phyloP scores from a whole-genome alignment of 2,888 invertebrate genomes.

The Allophyes oxyacanthae region DNA sequence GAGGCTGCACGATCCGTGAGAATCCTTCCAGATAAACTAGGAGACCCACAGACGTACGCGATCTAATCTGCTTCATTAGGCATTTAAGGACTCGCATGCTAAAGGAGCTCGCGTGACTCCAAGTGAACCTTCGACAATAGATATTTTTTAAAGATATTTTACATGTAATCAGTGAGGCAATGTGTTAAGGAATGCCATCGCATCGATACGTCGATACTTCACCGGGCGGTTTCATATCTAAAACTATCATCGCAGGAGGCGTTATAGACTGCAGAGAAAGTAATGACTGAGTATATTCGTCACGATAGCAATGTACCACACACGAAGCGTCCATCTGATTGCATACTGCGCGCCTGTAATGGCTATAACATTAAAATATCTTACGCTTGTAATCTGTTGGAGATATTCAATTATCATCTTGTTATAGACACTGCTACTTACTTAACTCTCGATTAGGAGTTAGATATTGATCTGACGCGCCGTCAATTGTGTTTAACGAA shows the following conservation, averaged over 20 bases:
- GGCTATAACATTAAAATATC: slow-evolving; percentile 51
- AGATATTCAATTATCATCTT: slow-evolving; percentile 53
- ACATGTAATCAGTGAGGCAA: slow-evolving; percentile 26
- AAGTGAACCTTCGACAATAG: slow-evolving; percentile 53
- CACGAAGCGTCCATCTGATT: slow-evolving; percentile 74
- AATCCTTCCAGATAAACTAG: slow-evolving; percentile 75
- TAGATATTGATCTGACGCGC: slow-evolving; percentile 32
- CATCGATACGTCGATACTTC: slow-evolving; percentile 66
- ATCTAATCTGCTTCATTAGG: slow-evolving; percentile 82
- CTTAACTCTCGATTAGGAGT: slow-evolving; percentile 30
- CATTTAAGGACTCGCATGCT: slow-evolving; percentile 60
- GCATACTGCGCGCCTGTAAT: slow-evolving; percentile 56
- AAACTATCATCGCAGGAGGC: slow-evolving; percentile 76
- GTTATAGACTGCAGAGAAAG: slow-evolving; percentile 76
- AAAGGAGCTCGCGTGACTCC: slow-evolving; percentile 66
- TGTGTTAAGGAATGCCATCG: slow-evolving; percentile 59
- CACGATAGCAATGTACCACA: slow-evolving; percentile 76
- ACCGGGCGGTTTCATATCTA: slow-evolving; percentile 68
- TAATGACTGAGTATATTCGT: slow-evolving; percentile 77
- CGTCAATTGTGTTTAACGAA: slow-evolving; percentile 37
- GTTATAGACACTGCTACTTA: slow-evolving; percentile 43
- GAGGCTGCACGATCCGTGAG: slow-evolving; percentile 76
- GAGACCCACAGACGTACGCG: slow-evolving; percentile 69
- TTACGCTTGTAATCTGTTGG: slow-evolving; percentile 44
- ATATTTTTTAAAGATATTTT: slow-evolving; percentile 62